Conservation (phyloP, 2,113 vertebrate genomes). For the Tauraco erythrolophus region DNA sequence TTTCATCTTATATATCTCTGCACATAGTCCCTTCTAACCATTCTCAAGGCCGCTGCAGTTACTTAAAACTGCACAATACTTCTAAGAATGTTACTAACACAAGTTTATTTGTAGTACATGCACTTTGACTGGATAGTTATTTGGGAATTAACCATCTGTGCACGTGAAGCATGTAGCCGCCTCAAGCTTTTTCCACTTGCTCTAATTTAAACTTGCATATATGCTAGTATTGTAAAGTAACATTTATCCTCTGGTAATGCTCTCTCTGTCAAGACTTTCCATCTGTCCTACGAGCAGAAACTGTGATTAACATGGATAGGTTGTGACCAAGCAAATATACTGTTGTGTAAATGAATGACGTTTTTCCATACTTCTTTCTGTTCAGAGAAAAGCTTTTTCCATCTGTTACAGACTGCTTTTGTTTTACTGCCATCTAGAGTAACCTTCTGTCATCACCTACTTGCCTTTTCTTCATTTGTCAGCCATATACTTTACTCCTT, state of each 20-base stretch:
- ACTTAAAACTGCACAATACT: not conserved
- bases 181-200: not conserved
- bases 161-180: not conserved
- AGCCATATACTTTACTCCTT: not conserved
- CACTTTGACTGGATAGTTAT: not conserved
- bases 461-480: not conserved
- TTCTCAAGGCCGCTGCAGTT: not conserved
- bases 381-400: not conserved
- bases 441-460: not conserved
- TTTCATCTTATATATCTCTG: not conserved
- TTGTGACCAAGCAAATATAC: not conserved
- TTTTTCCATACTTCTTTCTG: not conserved
- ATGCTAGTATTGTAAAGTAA: not conserved
- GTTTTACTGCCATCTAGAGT: slow-evolving; percentile 30
- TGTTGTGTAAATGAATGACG: not conserved
- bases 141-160: not conserved
- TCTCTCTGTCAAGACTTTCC: not conserved
- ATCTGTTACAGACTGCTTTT: not conserved
- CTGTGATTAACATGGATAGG: not conserved
- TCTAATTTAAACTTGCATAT: not conserved
- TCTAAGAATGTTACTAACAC: not conserved
- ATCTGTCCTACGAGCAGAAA: not conserved
- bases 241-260: not conserved
- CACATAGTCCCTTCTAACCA: not conserved
- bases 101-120: not conserved